phyloP scores from a whole-genome alignment of 1,140 invertebrate species.

The Megathymus violae region DNA sequence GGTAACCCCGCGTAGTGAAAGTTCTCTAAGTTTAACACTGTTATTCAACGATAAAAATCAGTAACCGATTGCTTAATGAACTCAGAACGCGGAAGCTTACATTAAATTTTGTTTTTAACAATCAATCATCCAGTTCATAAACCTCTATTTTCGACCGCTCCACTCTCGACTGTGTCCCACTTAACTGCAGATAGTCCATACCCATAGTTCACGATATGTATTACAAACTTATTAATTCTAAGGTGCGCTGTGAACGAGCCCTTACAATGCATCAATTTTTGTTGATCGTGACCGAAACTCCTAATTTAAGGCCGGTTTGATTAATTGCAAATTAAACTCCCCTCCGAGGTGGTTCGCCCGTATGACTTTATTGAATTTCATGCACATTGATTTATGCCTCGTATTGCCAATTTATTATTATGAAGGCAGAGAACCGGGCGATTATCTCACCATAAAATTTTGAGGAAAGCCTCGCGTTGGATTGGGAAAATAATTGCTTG shows the following conservation, averaged over 20 bases:
- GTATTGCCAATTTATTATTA: slow-evolving; percentile 75
- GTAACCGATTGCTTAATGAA: no score
- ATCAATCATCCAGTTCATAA: no score
- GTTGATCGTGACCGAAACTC: slow-evolving; percentile 59
- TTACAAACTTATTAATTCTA: neutral
- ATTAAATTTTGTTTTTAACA: no score
- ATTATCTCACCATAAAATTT: slow-evolving; percentile 36
- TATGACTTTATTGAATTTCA: slow-evolving; percentile 83
- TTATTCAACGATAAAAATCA: no score
- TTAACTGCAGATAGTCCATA: no score
- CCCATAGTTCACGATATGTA: no score
- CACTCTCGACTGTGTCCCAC: no score
- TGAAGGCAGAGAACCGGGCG: slow-evolving; percentile 40
- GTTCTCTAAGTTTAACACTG: no score
- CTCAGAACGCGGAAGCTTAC: no score
- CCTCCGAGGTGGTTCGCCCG: slow-evolving; percentile 61
- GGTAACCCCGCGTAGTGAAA: no score
- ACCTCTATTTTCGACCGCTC: no score
- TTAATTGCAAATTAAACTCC: slow-evolving; percentile 82
- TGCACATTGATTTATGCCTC: slow-evolving; percentile 67
- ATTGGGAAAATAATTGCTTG: slow-evolving; percentile 32
- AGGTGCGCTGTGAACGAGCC: slow-evolving; percentile 35
- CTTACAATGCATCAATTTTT: slow-evolving; percentile 61
- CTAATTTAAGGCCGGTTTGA: slow-evolving; percentile 74
- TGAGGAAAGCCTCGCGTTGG: slow-evolving; percentile 16